Conservation (phyloP, 2,888 invertebrate genomes). For the Dorcus hopei region DNA sequence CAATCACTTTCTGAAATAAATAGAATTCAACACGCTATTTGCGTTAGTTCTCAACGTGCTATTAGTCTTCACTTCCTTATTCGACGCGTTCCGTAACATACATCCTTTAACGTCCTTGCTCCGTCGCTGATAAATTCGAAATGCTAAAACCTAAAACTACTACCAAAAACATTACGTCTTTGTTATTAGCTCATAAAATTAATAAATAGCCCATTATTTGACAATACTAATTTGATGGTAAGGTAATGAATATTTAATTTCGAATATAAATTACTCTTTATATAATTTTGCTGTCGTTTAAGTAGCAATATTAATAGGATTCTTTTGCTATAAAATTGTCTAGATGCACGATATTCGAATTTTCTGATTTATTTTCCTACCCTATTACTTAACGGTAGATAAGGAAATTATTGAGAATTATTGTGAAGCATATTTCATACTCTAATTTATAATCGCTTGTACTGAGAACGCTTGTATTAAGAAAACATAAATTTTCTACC, state of each 20-base stretch:
- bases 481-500: too few relatives aligned
- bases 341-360: slow-evolving; percentile 9
- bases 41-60: slow-evolving; percentile 9
- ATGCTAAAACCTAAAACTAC: too few relatives aligned
- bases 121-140: too few relatives aligned
- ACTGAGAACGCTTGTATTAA: too few relatives aligned
- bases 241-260: neutral
- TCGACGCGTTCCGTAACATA: neutral
- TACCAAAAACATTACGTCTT: too few relatives aligned
- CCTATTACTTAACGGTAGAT: too few relatives aligned
- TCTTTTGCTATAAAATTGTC: slow-evolving; percentile 7
- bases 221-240: neutral
- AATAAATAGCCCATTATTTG: too few relatives aligned
- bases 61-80: slow-evolving; percentile 1
- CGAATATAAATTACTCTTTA: neutral
- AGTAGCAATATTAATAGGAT: neutral
- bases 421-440: too few relatives aligned
- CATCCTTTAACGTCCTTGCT: too few relatives aligned
- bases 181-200: too few relatives aligned
- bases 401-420: too few relatives aligned
- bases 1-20: slow-evolving; percentile 39
- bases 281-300: neutral
- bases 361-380: neutral
- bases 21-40: slow-evolving; percentile 27
- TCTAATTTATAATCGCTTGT: too few relatives aligned